Evolutionary conservation across 2,113 vertebrate genomes (phyloP).

Genomic region (Brachyhypopomus occidentalis): DNA sequence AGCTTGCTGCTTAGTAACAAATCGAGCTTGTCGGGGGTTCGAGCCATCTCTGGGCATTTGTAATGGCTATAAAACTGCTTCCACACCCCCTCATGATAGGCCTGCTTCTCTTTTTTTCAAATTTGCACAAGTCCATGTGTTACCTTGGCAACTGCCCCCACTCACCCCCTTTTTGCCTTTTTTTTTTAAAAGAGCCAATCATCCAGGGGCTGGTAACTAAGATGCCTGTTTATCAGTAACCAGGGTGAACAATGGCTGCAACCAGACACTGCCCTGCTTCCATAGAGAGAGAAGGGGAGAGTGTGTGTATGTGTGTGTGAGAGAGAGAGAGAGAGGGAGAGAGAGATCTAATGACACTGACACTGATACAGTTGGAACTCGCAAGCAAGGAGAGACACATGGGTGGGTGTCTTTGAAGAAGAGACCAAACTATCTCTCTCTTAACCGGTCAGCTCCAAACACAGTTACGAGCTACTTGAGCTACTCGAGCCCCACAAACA

Average conservation of each 20-base stretch:
- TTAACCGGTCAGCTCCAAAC: slow-evolving; percentile 19
- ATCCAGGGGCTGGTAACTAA: slow-evolving; percentile 59
- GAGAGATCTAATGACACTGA: slow-evolving; percentile 54
- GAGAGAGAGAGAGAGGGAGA: not conserved
- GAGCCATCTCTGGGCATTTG: slow-evolving; percentile 24
- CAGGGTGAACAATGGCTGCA: slow-evolving; percentile 51
- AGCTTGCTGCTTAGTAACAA: slow-evolving; percentile 16
- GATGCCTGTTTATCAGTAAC: slow-evolving; percentile 66
- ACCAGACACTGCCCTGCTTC: slow-evolving; percentile 48
- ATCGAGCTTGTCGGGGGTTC: not conserved
- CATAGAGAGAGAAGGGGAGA: not conserved
- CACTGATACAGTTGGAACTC: slow-evolving; percentile 45
- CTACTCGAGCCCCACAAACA: not conserved
- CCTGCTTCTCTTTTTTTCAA: slow-evolving; percentile 53
- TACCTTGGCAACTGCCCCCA: slow-evolving; percentile 57
- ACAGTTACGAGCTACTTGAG: not conserved
- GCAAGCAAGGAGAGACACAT: slow-evolving; percentile 38
- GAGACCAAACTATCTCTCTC: slow-evolving; percentile 21
- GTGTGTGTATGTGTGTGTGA: too few species aligned
- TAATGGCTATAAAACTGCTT: slow-evolving; percentile 51
- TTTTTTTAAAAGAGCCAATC: slow-evolving; percentile 59
- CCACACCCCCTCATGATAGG: slow-evolving; percentile 31
- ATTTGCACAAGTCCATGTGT: slow-evolving; percentile 58
- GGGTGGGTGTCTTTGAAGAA: slow-evolving; percentile 45
- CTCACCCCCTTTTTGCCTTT: slow-evolving; percentile 18